Evolutionary conservation across 2,888 invertebrate species (phyloP).

Genomic region (Eucera pruinosa): DNA sequence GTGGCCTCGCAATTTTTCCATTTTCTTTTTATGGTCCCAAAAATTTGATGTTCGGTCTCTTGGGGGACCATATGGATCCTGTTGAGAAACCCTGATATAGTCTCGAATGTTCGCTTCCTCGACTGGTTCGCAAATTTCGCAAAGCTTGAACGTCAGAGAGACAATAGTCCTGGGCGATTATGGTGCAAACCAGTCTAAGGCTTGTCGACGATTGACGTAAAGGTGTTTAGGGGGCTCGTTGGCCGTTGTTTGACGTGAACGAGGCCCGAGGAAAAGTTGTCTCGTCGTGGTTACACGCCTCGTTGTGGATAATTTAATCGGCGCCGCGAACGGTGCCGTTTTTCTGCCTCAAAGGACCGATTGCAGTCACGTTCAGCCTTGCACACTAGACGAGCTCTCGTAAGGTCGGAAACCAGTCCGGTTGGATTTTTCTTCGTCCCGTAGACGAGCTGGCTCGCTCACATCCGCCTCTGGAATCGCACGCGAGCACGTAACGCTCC

Average conservation of each 20-base stretch:
- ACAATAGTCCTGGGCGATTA: background rate
- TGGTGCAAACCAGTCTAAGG: background rate
- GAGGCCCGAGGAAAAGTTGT: constrained; percentile 45
- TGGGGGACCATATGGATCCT: too few species aligned
- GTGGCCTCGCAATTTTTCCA: too few species aligned
- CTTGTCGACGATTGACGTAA: constrained; percentile 13
- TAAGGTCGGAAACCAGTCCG: constrained; percentile 66
- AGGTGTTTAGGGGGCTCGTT: constrained; percentile 13
- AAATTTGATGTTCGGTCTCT: too few species aligned
- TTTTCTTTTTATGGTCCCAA: too few species aligned
- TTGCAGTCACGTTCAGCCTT: constrained; percentile 64
- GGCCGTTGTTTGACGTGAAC: constrained; percentile 6
- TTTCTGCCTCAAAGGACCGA: constrained; percentile 33
- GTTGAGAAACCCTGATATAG: too few species aligned
- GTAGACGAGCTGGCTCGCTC: constrained; percentile 31
- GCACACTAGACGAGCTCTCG: constrained; percentile 32
- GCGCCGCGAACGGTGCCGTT: constrained; percentile 22
- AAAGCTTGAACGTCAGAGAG: background rate
- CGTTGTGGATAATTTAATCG: constrained; percentile 31
- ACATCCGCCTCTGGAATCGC: constrained; percentile 49
- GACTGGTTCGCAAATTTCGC: background rate
- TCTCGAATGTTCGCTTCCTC: background rate
- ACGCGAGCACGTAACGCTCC: constrained; percentile 21
- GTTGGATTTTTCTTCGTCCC: constrained; percentile 52
- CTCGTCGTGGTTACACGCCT: constrained; percentile 35